Evolutionary conservation across 2,888 invertebrate species (phyloP).

Genomic region (Synergus japonicus): DNA sequence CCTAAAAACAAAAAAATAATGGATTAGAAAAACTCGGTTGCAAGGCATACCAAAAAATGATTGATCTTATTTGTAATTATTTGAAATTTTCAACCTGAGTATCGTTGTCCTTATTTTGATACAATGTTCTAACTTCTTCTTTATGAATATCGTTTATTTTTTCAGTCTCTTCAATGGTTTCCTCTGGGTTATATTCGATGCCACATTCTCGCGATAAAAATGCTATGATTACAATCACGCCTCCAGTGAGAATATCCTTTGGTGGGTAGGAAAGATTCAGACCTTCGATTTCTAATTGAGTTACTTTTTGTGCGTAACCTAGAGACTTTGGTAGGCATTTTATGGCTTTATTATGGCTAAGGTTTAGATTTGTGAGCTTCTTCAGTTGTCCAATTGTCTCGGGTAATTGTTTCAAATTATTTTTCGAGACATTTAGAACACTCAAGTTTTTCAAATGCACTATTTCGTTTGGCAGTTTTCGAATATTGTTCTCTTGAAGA

Average conservation of each 20-base stretch:
- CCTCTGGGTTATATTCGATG: constrained; percentile 79
- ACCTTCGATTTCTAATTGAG: constrained; percentile 82
- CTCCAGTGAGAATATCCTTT: constrained; percentile 80
- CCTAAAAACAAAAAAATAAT: constrained; percentile 79
- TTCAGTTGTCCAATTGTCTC: constrained; percentile 82
- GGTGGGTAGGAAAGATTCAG: constrained; percentile 84
- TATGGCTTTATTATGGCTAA: constrained; percentile 81
- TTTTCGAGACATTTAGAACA: constrained; percentile 85
- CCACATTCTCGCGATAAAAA: constrained; percentile 76
- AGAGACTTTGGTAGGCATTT: constrained; percentile 83
- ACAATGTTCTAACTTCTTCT: constrained; percentile 58
- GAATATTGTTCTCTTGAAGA: constrained; percentile 85
- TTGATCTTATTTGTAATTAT: constrained; percentile 1
- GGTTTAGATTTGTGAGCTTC: constrained; percentile 81
- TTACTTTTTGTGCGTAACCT: constrained; percentile 82
- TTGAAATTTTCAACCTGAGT: constrained; percentile 69
- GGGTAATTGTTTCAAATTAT: constrained; percentile 83
- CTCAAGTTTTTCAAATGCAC: constrained; percentile 82
- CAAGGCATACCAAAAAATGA: not conserved
- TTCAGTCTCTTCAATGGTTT: constrained; percentile 69
- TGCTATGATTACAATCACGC: constrained; percentile 81
- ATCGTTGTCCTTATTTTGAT: constrained; percentile 67
- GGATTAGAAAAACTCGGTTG: constrained; percentile 18
- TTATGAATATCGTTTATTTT: constrained; percentile 62
- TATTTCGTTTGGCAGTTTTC: constrained; percentile 84